Conservation (phyloP, 2,113 vertebrate species). For the Psittacula cyanocephala region DNA sequence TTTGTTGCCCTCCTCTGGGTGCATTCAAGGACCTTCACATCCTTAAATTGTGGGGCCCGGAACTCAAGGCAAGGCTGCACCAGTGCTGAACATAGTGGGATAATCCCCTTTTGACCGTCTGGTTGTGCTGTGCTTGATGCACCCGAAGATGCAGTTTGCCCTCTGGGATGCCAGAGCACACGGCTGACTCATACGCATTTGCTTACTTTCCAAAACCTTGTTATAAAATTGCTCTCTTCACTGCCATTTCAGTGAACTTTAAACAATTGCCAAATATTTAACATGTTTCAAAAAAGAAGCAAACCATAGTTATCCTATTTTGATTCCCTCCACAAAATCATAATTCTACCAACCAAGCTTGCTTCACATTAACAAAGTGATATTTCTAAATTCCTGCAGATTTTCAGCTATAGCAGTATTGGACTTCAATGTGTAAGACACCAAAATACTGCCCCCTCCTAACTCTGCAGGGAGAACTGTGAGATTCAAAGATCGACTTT, state of each 20-base stretch:
- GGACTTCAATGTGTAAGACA: not conserved
- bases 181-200: not conserved
- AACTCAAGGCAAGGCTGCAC: rapidly evolving
- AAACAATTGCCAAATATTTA: not conserved
- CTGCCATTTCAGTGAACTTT: not conserved
- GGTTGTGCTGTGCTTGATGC: not conserved
- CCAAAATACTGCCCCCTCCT: not conserved
- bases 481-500: not conserved
- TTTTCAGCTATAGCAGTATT: not conserved
- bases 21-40: not conserved
- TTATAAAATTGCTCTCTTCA: not conserved
- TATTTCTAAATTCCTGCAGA: not conserved
- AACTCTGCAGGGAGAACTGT: not conserved
- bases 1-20: not conserved
- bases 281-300: not conserved
- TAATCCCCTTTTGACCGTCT: rapidly evolving
- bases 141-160: not conserved
- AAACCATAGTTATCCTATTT: not conserved
- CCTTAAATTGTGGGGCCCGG: not conserved
- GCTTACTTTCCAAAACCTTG: not conserved
- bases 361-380: not conserved
- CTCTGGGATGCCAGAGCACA: not conserved
- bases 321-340: not conserved
- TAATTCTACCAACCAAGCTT: not conserved
- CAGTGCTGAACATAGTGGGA: rapidly evolving